Evolutionary conservation across 2,797 vertebrate genomes (phyloP), one percentile per base, ranked within the genome.

Genomic region (Chaetophractus vellerosus): DNA sequence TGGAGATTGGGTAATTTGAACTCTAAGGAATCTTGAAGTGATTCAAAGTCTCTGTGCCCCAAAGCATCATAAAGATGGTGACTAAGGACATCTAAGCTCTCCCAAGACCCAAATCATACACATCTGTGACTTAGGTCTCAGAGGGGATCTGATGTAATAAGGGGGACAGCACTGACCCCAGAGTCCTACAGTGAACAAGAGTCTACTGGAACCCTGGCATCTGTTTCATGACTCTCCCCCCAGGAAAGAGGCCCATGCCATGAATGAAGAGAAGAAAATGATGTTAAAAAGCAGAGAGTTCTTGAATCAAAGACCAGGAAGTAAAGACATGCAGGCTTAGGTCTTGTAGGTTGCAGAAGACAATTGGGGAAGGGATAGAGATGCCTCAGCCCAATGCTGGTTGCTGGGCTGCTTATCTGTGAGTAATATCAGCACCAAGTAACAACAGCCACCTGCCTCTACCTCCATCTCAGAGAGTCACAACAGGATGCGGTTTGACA

Each of bases 401-500:
- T 45, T 79, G 64, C 80, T 18, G 3, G 45, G 68, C 61, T 74
- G 57, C 19, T 96, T 97, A 97, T 97, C 97, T 96, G 91, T 84
- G 59, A 84, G 86, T 71, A 71, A 55, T 80, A 97, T 96, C 97
- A 95, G 89, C 61, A 59, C 48, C 41, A 50, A 87, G 90, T n/a
- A 84, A 31, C 59, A 93, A 86, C 86, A 81, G 96, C 88, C 94
- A 97, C 95, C 96, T 97, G 96, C 68, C 78, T 9, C 41, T 12
- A 6, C 50, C 26, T 38, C 74, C 82, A 64, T 55, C 91, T 87
- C 18, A 0, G 41, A 87, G 52, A 71, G 83, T 93, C 93, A 98
- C 97, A 98, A 98, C 98, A 98, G 98, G 98, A 98, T 98, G 98
- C 0, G 98, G 98, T 91, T 95, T 98, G 98, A 97, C 98, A 98